These are phyloP conservation scores for Ellobium chinense DNA, from an alignment of 2,888 invertebrate genomes.

Conservation along the genomic window DNA sequence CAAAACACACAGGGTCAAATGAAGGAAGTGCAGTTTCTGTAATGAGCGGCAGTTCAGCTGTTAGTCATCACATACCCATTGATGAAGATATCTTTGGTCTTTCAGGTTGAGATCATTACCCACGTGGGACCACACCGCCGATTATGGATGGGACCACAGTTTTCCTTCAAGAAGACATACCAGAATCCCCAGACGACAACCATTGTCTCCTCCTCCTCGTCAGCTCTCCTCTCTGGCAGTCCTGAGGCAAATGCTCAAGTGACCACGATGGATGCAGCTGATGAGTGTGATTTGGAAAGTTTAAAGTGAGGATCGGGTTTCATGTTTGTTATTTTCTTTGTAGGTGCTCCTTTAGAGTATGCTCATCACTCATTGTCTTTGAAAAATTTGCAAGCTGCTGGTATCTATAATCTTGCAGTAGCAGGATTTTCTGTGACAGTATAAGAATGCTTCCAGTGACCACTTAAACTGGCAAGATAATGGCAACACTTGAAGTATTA, in stretches of 20 bases:
- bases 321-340: no score
- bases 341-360: no score
- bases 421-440: no score
- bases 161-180: conserved; percentile 97
- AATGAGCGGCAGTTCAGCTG: no score
- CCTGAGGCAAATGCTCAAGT: conserved; percentile 67
- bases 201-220: conserved; percentile 77
- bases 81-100: neutral
- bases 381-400: no score
- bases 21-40: no score
- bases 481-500: no score
- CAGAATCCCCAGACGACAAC: conserved; percentile 78
- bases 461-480: no score
- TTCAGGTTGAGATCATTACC: conserved; percentile 95
- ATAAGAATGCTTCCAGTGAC: no score
- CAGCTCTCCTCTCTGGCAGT: conserved; percentile 78
- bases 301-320: conserved; percentile 78
- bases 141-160: conserved; percentile 99
- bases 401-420: no score
- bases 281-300: conserved; percentile 78
- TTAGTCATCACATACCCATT: neutral
- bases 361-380: no score
- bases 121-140: conserved; percentile 95
- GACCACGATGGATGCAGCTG: conserved; percentile 76
- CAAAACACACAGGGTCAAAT: no score